Conservation (phyloP, 2,797 vertebrate genomes). For the Columba guinea region DNA sequence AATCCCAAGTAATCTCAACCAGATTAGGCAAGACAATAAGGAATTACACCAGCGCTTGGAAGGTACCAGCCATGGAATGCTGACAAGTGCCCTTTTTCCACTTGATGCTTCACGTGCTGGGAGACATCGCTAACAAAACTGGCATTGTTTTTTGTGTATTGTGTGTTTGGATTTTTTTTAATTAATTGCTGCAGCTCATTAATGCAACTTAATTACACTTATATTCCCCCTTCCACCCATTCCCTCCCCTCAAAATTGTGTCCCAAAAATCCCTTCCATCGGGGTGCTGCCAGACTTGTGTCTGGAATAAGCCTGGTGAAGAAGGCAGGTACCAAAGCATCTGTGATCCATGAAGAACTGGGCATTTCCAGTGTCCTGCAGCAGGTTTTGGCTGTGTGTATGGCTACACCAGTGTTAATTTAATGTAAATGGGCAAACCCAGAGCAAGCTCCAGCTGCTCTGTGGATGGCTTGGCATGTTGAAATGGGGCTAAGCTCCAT, state of each 20-base stretch:
- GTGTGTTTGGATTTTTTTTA: neutral
- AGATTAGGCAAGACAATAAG: neutral
- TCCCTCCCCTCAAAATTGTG: neutral
- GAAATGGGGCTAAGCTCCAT: neutral
- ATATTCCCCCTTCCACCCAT: neutral
- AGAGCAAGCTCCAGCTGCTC: neutral
- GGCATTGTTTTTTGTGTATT: neutral
- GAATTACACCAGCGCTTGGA: neutral
- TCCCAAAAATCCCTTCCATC: neutral
- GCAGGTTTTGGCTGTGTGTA: neutral
- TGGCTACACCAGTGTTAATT: neutral
- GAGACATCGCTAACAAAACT: neutral
- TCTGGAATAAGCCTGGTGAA: neutral
- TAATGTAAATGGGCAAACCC: neutral
- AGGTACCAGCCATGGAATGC: neutral
- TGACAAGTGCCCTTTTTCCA: neutral
- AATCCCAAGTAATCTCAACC: neutral
- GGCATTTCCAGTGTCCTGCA: neutral
- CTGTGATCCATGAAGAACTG: neutral
- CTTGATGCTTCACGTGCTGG: neutral
- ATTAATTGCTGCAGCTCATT: slow-evolving; percentile 45
- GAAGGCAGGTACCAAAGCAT: neutral
- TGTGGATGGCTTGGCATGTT: neutral
- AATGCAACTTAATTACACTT: slow-evolving; percentile 43
- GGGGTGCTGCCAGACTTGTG: neutral